A percentile compares a stretch with the other conserved stretches of the same genome.
Conservation (phyloP, 2,888 invertebrate species). For the Aromia moschata region DNA sequence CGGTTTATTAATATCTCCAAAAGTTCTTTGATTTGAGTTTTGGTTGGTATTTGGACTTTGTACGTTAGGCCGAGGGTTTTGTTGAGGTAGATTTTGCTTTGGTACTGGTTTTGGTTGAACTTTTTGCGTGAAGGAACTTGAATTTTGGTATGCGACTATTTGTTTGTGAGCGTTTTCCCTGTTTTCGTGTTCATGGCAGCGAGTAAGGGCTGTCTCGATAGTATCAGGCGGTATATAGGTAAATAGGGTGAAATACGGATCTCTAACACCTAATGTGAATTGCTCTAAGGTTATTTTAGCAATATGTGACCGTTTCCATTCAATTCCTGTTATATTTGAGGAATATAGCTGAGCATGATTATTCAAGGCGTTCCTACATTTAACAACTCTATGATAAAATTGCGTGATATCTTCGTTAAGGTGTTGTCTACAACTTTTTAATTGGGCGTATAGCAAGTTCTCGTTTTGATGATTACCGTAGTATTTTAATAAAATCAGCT, state of each 20-base stretch:
- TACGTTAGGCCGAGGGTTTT: constrained; percentile 1
- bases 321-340: neutral
- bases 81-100: neutral
- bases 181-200: constrained; percentile 5
- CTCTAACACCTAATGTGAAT: constrained; percentile 7
- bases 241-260: constrained; percentile 4
- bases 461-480: constrained; percentile 11
- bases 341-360: constrained; percentile 1
- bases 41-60: neutral
- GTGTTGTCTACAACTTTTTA: neutral
- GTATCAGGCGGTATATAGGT: constrained; percentile 1
- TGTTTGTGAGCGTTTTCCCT: neutral
- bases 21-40: neutral
- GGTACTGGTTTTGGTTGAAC: neutral
- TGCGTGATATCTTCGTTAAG: constrained; percentile 2
- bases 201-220: constrained; percentile 3
- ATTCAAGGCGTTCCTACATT: neutral
- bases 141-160: neutral
- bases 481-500: constrained; percentile 3
- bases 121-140: neutral
- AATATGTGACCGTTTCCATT: neutral
- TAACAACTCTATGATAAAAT: constrained; percentile 9
- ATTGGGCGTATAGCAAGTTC: neutral
- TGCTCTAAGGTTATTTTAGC: neutral
- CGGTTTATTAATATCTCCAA: constrained; percentile 8